Base-by-base conservation (phyloP, 2,113 vertebrate genomes). In the Ciconia boyciana region DNA sequence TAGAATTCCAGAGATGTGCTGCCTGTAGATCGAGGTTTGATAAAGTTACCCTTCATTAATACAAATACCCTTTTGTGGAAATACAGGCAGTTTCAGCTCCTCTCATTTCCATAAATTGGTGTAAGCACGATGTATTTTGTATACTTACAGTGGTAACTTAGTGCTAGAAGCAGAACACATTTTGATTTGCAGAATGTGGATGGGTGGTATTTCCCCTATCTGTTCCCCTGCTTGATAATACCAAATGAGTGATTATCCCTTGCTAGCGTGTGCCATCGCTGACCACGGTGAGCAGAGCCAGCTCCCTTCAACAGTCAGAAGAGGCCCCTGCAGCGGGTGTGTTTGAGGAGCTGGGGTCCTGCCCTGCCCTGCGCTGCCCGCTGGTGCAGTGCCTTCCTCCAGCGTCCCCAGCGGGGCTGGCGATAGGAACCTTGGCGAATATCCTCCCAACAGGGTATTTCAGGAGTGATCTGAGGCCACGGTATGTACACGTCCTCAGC, bases 161-260 rank as follows among this genome's bases (percentile, higher is more conserved):
- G 36, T 0, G 0, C 34, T 65, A 20, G 89, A 66, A 80, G n/a
- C 52, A 65, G 71, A 51, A 64, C 10, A 20, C 4, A 1, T 41
- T 57, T 15, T 58, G 55, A 32, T 78, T 66, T 71, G 43, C 52
- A 5, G 14, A 69, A 11, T 24, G 28, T 13, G 11, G 24, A 10
- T 34, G 39, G 16, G 16, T 57, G 49, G 15, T 39, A 4, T 43
- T 64, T 87, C 26, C 60, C 21, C 25, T 64, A 3, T 3, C 3
- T 51, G 55, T 22, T 90, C 36, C 34, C 20, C 20, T 61, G 34
- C 52, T 66, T 21, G 64, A 2, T 46, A 29, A 6, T 28, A 12
- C 15, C 68, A 16, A 8, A 4, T 10, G 52, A 52, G 39, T 16
- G 61, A 3, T 31, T 13, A 5, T 44, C 25, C 36, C 36, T 90